Conservation (phyloP, 2,797 vertebrate species). For the Sebastes reedi region DNA sequence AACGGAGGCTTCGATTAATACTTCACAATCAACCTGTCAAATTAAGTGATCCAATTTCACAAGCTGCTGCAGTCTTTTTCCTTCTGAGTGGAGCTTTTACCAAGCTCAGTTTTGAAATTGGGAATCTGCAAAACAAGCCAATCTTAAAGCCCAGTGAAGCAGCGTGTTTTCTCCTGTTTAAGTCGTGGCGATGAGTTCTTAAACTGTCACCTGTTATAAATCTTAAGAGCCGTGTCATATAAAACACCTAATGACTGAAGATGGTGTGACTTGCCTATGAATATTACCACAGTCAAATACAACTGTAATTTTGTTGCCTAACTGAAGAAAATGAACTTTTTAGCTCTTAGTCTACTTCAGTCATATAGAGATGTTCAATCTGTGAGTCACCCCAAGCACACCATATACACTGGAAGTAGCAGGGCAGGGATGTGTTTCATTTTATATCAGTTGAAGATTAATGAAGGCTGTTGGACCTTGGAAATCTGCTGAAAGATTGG, state of each 20-base stretch:
- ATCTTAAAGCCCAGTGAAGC: neutral
- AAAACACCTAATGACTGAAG: neutral
- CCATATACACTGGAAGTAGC: neutral
- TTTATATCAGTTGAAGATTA: neutral
- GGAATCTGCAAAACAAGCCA: neutral
- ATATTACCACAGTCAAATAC: neutral
- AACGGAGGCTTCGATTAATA: neutral
- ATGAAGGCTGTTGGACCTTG: neutral
- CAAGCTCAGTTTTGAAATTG: neutral
- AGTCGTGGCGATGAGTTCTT: neutral
- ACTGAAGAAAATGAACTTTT: neutral
- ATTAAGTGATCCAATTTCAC: constrained; percentile 8
- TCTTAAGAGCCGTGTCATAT: neutral
- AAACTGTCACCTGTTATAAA: neutral
- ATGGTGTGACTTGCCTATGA: neutral
- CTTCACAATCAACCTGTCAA: neutral
- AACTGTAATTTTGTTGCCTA: neutral
- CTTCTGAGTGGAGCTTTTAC: neutral
- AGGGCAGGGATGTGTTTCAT: neutral
- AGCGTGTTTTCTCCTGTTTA: neutral
- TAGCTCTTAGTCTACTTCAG: neutral
- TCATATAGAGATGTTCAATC: neutral
- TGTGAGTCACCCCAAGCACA: neutral
- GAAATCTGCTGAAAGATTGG: neutral
- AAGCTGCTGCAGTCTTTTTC: neutral